Conservation (phyloP, 1,140 invertebrate genomes). For the Aphelenchoides fujianensis region DNA sequence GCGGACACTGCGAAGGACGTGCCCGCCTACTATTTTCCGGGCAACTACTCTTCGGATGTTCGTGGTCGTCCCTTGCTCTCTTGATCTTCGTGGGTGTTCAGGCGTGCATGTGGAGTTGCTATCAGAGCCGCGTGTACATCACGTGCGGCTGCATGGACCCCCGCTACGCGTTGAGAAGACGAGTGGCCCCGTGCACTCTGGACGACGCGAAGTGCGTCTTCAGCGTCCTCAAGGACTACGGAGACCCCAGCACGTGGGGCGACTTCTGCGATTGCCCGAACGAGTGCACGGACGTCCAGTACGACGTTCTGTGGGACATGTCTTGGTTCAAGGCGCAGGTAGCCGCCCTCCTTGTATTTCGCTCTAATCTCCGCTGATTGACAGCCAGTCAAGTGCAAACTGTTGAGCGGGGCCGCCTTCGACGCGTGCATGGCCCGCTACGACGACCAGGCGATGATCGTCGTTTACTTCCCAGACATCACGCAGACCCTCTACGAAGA, state of each 20-base stretch:
- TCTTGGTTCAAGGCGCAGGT: neutral
- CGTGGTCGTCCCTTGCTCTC: neutral
- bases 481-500: constrained; percentile 10
- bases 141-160: constrained; percentile 11
- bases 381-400: constrained; percentile 12
- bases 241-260: constrained; percentile 16
- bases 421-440: neutral
- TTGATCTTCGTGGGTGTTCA: neutral
- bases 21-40: neutral
- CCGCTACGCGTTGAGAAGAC: neutral
- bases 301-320: constrained; percentile 11
- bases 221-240: neutral
- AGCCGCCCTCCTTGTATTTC: too few species aligned
- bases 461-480: constrained; percentile 13
- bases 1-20: neutral
- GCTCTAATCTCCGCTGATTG: neutral
- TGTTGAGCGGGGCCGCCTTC: neutral
- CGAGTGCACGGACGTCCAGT: constrained; percentile 9
- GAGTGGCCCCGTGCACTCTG: neutral
- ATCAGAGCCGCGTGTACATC: neutral
- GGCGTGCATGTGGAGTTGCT: constrained; percentile 21
- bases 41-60: constrained; percentile 13
- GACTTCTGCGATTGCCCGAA: constrained; percentile 5
- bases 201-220: constrained; percentile 20
- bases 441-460: neutral